Evolutionary conservation across 2,113 vertebrate genomes (phyloP).

Genomic region (Sardina pilchardus): DNA sequence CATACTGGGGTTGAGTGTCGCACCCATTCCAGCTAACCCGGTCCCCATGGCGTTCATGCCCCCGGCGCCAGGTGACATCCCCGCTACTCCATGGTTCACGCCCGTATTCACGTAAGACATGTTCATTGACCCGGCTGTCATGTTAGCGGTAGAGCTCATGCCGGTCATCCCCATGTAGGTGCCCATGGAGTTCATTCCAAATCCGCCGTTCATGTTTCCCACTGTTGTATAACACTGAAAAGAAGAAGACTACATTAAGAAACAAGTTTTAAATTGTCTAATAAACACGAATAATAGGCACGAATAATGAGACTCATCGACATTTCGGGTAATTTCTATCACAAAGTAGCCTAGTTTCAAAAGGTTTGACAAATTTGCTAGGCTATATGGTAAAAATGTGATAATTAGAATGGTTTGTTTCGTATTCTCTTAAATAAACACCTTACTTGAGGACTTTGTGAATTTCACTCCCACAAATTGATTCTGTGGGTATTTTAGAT

Average conservation of each 20-base stretch:
- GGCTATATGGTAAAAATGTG: background rate
- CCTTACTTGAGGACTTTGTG: background rate
- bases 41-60: conserved; percentile 70
- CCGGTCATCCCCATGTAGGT: conserved; percentile 84
- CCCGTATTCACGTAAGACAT: conserved; percentile 81
- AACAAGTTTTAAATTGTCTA: background rate
- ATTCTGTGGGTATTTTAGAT: background rate
- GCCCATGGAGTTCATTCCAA: conserved; percentile 84
- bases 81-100: conserved; percentile 76
- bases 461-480: background rate
- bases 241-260: conserved; percentile 8
- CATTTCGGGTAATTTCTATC: background rate
- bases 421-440: background rate
- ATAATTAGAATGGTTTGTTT: background rate
- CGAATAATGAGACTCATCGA: background rate
- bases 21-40: conserved; percentile 70
- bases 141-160: conserved; percentile 78
- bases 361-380: background rate
- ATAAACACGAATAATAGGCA: background rate
- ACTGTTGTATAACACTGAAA: conserved; percentile 80
- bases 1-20: conserved; percentile 79
- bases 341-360: too few species aligned
- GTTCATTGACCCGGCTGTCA: conserved; percentile 79
- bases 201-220: conserved; percentile 81
- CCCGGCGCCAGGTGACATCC: conserved; percentile 21